Percentiles rank a stretch among this genome's conserved stretches.
These are phyloP conservation scores for Drosophila hamatofila DNA, from an alignment of 2,888 invertebrate genomes.

Conservation along the genomic window DNA sequence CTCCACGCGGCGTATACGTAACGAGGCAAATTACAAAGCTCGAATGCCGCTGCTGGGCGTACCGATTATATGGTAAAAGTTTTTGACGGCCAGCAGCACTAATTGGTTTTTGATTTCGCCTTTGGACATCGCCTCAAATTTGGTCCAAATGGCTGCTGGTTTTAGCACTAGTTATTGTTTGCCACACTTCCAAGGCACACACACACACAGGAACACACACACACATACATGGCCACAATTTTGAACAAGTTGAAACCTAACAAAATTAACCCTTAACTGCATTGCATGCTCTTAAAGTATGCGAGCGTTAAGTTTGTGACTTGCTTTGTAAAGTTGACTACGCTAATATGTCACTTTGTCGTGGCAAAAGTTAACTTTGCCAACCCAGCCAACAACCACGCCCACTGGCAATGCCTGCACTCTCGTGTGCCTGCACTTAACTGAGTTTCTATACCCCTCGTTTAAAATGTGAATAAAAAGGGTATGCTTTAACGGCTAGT, in stretches of 20 bases:
- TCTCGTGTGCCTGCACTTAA: conserved; percentile 68
- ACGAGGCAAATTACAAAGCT: conserved; percentile 53
- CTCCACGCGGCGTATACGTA: conserved; percentile 45
- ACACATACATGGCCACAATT: conserved; percentile 36
- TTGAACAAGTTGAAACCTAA: conserved; percentile 58
- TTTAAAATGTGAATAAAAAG: too few relatives aligned
- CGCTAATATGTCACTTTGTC: conserved; percentile 79
- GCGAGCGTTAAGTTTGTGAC: conserved; percentile 51
- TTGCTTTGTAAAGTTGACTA: conserved; percentile 75
- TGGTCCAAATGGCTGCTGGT: conserved; percentile 23
- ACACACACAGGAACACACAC: background rate
- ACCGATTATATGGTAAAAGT: conserved; percentile 61
- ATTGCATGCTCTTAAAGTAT: conserved; percentile 46
- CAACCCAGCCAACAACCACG: conserved; percentile 55
- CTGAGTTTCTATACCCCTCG: conserved; percentile 53
- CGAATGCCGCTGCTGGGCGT: conserved; percentile 17
- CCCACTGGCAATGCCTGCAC: conserved; percentile 64
- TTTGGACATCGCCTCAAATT: conserved; percentile 40
- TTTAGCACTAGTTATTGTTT: conserved; percentile 13
- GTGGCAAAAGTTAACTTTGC: conserved; percentile 79
- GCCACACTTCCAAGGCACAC: conserved; percentile 6
- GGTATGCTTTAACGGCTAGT: background rate
- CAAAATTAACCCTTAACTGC: conserved; percentile 76
- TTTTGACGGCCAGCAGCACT: conserved; percentile 50
- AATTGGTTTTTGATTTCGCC: conserved; percentile 76